phyloP scores from a whole-genome alignment of 2,113 vertebrate genomes.

The Odocoileus hemionus region DNA sequence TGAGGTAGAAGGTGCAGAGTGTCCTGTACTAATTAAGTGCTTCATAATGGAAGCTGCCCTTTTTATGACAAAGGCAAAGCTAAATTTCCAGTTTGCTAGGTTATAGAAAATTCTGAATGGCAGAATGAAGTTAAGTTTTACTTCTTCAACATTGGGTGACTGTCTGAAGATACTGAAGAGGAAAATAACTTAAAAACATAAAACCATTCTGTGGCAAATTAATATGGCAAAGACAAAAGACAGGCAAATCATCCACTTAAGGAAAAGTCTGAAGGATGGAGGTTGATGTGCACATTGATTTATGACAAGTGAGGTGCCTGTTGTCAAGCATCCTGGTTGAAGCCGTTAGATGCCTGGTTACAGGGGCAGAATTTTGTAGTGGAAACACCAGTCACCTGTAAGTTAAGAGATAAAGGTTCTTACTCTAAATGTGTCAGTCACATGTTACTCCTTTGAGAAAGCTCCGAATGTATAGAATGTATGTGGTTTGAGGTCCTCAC shows the following conservation, averaged over 20 bases:
- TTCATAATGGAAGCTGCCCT: not conserved
- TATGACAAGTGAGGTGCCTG: not conserved
- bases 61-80: not conserved
- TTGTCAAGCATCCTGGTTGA: not conserved
- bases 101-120: not conserved
- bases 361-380: not conserved
- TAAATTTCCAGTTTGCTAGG: not conserved
- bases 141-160: not conserved
- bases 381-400: not conserved
- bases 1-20: not conserved
- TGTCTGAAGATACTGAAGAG: not conserved
- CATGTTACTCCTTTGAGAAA: not conserved
- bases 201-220: not conserved
- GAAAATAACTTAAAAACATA: not conserved
- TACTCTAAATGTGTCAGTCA: not conserved
- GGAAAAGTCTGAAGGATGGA: not conserved
- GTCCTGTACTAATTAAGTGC: not conserved
- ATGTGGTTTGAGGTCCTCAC: not conserved
- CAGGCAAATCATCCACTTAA: not conserved
- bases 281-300: not conserved
- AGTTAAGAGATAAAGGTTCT: not conserved
- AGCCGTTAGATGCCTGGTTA: not conserved
- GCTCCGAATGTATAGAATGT: not conserved
- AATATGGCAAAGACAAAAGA: not conserved
- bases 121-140: not conserved